Evolutionary conservation across 2,797 vertebrate genomes (phyloP), one percentile per base, ranked within the genome.

Genomic region (Pogonophryne albipinna): DNA sequence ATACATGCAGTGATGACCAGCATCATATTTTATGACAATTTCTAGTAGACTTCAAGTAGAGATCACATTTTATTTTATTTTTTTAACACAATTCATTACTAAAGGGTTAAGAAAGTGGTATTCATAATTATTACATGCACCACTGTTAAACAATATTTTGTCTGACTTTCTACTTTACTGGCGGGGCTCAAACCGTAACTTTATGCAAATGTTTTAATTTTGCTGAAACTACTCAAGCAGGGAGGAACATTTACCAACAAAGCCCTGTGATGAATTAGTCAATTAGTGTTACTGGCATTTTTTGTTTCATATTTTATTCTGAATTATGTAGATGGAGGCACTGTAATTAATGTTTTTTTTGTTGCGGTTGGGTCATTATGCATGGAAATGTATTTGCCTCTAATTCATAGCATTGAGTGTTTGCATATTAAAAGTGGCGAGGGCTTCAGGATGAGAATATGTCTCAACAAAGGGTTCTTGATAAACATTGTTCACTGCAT

Each of bases 251-350:
- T 92, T 92, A 93, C 91, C 87, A 91, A 84, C 89, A 89, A 88
- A 80, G 74, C 71, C 76, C 75, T 79, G 75, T 94, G 93, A 94
- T 92, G 86, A 93, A 94, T 94, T 92, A 93, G 92, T 86, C 90
- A 93, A 93, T 94, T 94, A 94, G 90, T 74, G 78, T 82, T 76
- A 60, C 81, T 92, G 90, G 81, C 91, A 87, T 90, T 92, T 89
- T 88, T 83, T 84, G 78, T 87, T 91, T 92, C 85, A 93, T 91
- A 92, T 92, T 94, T 93, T 91, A 90, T 82, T 88, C 84, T 87
- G 83, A 91, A 92, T 94, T 92, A 93, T 92, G 93, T 86, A 90
- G 85, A 93, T 92, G 82, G 82, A 78, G 78, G 85, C 86, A 49
- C 66, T 82, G 85, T 94, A 93, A 93, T 95, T 92, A 92, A 92